Evolutionary conservation across 2,797 vertebrate species (phyloP).

Genomic region (Dallia pectoralis): DNA sequence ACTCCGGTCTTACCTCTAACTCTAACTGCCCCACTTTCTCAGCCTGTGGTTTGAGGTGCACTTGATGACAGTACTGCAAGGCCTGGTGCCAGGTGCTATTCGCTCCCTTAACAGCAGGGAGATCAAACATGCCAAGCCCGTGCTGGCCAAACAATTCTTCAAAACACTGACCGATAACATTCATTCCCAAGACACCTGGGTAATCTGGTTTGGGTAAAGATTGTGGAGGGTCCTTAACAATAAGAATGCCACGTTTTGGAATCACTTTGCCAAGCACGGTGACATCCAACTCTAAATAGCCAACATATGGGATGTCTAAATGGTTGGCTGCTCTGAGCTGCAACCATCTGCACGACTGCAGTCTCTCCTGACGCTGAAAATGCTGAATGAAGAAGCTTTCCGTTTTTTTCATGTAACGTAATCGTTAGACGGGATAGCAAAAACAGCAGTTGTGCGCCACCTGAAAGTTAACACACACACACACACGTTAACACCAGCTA

Average conservation of each 20-base stretch:
- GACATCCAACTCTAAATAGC: slow-evolving; percentile 19
- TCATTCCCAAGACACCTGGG: slow-evolving; percentile 13
- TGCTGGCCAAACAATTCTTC: slow-evolving; percentile 14
- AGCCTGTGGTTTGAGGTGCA: too few species aligned
- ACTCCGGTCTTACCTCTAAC: not conserved
- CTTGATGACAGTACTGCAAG: too few species aligned
- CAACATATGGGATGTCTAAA: slow-evolving; percentile 12
- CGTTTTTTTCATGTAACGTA: too few species aligned
- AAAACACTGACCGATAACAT: slow-evolving; percentile 11
- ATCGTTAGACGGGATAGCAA: too few species aligned
- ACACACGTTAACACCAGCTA: too few species aligned
- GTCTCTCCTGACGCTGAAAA: slow-evolving; percentile 1
- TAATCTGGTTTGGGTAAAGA: too few species aligned
- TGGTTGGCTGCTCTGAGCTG: slow-evolving; percentile 20
- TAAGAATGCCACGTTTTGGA: not conserved
- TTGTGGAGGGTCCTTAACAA: not conserved
- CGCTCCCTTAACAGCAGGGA: too few species aligned
- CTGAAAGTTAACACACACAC: too few species aligned
- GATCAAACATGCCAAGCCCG: slow-evolving; percentile 8
- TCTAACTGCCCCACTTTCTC: not conserved
- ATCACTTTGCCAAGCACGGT: not conserved
- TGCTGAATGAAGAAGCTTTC: slow-evolving; percentile 16
- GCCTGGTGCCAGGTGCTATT: too few species aligned
- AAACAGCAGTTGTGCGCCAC: too few species aligned
- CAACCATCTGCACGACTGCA: not conserved